These are phyloP conservation scores for Puma concolor DNA, from an alignment of 2,113 vertebrate genomes.

Conservation along the genomic window DNA sequence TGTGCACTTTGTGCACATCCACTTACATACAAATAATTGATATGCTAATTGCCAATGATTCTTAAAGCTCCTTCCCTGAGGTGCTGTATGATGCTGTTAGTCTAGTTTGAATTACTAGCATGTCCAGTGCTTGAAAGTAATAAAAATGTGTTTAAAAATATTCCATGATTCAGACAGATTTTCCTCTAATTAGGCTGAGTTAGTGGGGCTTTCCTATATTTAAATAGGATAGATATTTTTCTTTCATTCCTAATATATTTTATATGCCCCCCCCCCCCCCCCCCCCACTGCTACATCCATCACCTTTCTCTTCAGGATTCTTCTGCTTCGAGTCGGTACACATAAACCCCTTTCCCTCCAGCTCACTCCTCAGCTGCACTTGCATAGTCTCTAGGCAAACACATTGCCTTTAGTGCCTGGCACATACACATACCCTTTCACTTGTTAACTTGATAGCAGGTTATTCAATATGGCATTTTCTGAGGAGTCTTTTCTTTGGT, in stretches of 20 bases:
- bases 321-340: neutral
- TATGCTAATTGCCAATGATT: conserved; percentile 78
- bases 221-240: conserved; percentile 61
- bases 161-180: conserved; percentile 51
- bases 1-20: conserved; percentile 72
- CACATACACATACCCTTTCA: neutral
- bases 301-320: neutral
- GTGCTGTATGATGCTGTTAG: conserved; percentile 51
- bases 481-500: conserved; percentile 9
- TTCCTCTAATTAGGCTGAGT: conserved; percentile 62
- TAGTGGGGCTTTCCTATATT: conserved; percentile 65
- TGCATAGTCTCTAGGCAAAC: neutral
- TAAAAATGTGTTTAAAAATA: conserved; percentile 69
- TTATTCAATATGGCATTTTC: neutral
- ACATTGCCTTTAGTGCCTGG: neutral
- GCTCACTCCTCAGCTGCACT: neutral
- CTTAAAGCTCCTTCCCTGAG: conserved; percentile 65
- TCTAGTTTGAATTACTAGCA: conserved; percentile 69
- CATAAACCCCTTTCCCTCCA: neutral
- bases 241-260: conserved; percentile 53
- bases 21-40: conserved; percentile 78
- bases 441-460: conserved; percentile 26
- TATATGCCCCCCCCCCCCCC: neutral
- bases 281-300: neutral
- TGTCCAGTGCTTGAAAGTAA: conserved; percentile 67